Evolutionary conservation across 2,113 vertebrate species (phyloP), one percentile per base, ranked within the genome.

Genomic region (Rostratula benghalensis): DNA sequence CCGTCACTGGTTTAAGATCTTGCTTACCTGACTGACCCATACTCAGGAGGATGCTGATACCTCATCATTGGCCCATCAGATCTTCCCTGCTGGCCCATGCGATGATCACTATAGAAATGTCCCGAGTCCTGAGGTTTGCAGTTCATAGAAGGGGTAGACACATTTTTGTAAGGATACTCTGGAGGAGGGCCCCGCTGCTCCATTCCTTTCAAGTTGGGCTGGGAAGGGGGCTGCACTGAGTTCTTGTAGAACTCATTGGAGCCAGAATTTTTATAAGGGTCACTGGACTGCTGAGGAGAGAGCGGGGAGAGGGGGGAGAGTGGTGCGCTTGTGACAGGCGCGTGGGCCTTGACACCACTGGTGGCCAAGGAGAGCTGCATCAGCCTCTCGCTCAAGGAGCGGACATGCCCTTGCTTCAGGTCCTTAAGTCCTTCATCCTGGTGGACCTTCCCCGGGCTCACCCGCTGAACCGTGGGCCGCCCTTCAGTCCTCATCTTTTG

Each of bases 311-410:
- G 95, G 1, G 99, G 98, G 21, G 99, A 99, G 5, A 99, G 99
- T 1, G 99, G 99, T 2, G 98, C 96, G 6, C 99, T 99, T 1
- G 98, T 99, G 89, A 99, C 98, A 2, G 99, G 99, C 1, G 99
- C 98, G 6, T 99, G 99, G 46, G 99, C 98, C 96, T 99, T 99
- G 28, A 99, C 99, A 0, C 99, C 99, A 3, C 99, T 99, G 74
- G 99, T 99, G 87, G 99, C 99, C 95, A 99, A 92, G 10, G 99
- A 99, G 84, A 99, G 98, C 97, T 99, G 99, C 99, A 99, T 99
- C 43, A 99, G 98, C 63, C 99, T 96, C 97, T 99, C 99, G 4
- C 99, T 99, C 89, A 99, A 98, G 18, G 99, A 99, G 30, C 99
- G 98, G 31, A 99, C 99, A 13, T 99, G 99, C n/a, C 99, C 99